Evolutionary conservation across 2,888 invertebrate genomes (phyloP), one percentile per base, ranked within the genome.

Genomic region (Nomada fabriciana): DNA sequence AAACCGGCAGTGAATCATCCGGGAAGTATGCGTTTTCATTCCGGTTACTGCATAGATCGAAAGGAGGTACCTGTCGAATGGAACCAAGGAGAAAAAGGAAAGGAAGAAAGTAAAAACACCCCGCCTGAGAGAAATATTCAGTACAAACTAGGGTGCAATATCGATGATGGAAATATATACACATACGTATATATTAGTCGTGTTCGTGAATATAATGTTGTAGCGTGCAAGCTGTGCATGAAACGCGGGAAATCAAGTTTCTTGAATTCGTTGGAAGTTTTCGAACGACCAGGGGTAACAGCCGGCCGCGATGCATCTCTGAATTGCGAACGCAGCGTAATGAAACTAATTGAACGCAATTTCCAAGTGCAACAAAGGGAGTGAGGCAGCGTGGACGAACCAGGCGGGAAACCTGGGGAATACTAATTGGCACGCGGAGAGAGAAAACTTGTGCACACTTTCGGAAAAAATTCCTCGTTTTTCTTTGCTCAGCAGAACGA

Each of bases 291-390:
- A 13, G 13, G 4, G 20, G 64, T 13, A 29, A 53, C 4, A n/a
- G 13, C 9, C 13, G 2, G 29, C 43, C 25, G 9, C 57, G 59
- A 5, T 18, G 25, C 69, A 25, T 69, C 57, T 57, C 42, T 36
- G 36, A 69, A 69, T 43, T n/a, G 57, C 69, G 43, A 13, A 43
- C 59, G 23, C 20, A 18, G n/a, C 29, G 36, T 43, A 29, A 71
- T 67, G 53, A 57, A 64, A 70, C 61, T 64, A 79, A 76, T 79
- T 79, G 76, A 70, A 76, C 36, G 57, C 69, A 79, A 79, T 76
- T 64, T 43, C 55, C 25, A 70, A 43, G 52, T 53, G 59, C 57
- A 76, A 76, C 57, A 70, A 70, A 79, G 65, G 59, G 60, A 65
- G 59, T 72, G 42, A 52, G 55, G 50, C 70, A 57, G 47, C 36